Conservation (phyloP, 2,113 vertebrate genomes). For the Pterophyllum scalare region DNA sequence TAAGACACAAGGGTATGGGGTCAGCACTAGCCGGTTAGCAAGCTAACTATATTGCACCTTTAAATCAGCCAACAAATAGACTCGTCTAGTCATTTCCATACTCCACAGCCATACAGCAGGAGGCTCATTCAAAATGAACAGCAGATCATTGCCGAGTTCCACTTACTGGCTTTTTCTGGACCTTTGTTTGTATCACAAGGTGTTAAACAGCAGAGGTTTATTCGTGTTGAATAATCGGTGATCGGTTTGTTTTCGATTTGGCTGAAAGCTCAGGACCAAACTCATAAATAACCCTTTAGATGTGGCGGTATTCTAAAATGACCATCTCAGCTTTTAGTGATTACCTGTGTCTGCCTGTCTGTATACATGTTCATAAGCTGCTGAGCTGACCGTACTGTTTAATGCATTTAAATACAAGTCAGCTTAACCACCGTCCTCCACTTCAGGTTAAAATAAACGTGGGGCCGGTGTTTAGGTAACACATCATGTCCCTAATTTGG, state of each 20-base stretch:
- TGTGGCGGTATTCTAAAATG: too few relatives aligned
- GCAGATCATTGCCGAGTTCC: not conserved
- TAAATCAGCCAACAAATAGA: not conserved
- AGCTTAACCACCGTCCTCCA: not conserved
- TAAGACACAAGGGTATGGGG: not conserved
- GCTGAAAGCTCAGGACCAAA: not conserved
- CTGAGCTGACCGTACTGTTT: not conserved
- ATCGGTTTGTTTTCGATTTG: not conserved
- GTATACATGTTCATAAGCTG: not conserved
- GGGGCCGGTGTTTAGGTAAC: not conserved
- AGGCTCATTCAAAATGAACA: not conserved
- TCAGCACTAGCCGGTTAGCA: not conserved
- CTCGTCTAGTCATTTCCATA: accelerated
- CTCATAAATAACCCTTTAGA: too few relatives aligned
- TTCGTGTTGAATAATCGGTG: not conserved
- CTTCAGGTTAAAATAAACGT: not conserved
- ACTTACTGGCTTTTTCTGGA: not conserved
- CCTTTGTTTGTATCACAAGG: not conserved
- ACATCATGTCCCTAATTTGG: not conserved
- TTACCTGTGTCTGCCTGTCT: not conserved
- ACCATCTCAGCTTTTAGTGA: too few relatives aligned
- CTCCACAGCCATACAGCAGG: too few relatives aligned
- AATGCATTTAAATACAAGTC: not conserved
- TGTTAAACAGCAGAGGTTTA: not conserved
- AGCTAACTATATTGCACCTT: not conserved